phyloP scores from a whole-genome alignment of 2,888 invertebrate genomes.

The Amphipoea oculea region DNA sequence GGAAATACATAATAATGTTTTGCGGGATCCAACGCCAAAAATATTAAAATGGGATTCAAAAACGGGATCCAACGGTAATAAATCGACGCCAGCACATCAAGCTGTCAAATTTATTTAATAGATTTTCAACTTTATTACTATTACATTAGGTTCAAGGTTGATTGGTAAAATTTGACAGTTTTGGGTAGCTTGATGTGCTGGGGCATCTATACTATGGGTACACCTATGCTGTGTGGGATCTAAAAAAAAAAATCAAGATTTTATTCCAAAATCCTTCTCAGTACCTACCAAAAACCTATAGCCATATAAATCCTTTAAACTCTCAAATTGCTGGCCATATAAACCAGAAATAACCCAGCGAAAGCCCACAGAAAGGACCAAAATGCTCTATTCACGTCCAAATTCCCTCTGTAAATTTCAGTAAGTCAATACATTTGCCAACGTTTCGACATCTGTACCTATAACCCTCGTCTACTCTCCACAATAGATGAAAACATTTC shows the following conservation, averaged over 20 bases:
- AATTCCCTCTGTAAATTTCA: conserved; percentile 44
- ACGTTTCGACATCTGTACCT: conserved; percentile 43
- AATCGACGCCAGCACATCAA: too few species aligned
- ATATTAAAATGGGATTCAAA: too few species aligned
- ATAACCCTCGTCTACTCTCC: conserved; percentile 48
- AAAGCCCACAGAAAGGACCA: conserved; percentile 4
- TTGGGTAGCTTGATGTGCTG: too few species aligned
- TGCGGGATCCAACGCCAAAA: too few species aligned
- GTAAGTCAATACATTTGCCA: conserved; percentile 58
- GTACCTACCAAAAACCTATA: too few species aligned
- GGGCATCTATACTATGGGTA: too few species aligned
- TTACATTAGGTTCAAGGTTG: too few species aligned
- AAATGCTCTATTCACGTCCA: conserved; percentile 13
- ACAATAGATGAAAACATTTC: conserved; percentile 63
- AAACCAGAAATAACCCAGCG: conserved; percentile 9
- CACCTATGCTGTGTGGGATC: background rate
- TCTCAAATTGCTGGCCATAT: background rate
- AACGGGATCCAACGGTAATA: too few species aligned
- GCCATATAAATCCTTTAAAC: background rate
- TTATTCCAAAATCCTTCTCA: background rate
- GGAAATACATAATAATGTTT: too few species aligned
- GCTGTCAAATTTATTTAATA: too few species aligned
- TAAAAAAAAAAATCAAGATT: background rate
- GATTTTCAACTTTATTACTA: too few species aligned
- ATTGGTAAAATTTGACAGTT: too few species aligned